A percentile compares a stretch with the other conserved stretches of the same genome.
Evolutionary conservation across 2,113 vertebrate genomes (phyloP).

Genomic region (Rhineura floridana): DNA sequence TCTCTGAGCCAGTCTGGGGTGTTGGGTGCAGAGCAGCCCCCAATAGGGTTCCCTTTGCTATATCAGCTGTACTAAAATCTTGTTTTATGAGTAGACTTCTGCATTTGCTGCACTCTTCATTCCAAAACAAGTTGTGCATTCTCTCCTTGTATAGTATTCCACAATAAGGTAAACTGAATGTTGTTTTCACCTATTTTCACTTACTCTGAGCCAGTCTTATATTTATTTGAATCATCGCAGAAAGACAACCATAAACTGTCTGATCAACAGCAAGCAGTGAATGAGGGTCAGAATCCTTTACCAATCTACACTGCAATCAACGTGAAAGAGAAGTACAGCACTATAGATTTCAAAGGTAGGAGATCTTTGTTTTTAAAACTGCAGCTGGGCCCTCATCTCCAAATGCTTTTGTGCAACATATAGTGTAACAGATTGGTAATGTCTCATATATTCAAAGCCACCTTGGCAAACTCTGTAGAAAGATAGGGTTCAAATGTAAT

Average conservation of each 20-base stretch:
- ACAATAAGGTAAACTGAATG: constrained; percentile 17
- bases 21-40: too few relatives aligned
- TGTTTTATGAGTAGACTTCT: background rate
- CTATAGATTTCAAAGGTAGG: constrained; percentile 79
- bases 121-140: background rate
- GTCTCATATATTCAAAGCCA: background rate
- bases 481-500: background rate
- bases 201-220: constrained; percentile 33
- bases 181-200: background rate
- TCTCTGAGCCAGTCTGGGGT: background rate
- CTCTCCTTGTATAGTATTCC: background rate
- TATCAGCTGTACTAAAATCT: background rate
- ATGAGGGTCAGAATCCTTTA: constrained; percentile 84
- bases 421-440: background rate
- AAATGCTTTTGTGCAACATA: background rate
- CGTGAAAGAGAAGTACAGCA: constrained; percentile 79
- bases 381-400: background rate
- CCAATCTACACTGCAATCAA: constrained; percentile 88
- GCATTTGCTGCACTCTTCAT: background rate
- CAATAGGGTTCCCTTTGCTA: background rate
- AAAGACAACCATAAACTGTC: constrained; percentile 78
- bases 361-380: constrained; percentile 1
- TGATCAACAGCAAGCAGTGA: constrained; percentile 80
- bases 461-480: background rate
- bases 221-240: constrained; percentile 57